Conservation (phyloP, 2,888 invertebrate genomes). For the Alcis repandata region DNA sequence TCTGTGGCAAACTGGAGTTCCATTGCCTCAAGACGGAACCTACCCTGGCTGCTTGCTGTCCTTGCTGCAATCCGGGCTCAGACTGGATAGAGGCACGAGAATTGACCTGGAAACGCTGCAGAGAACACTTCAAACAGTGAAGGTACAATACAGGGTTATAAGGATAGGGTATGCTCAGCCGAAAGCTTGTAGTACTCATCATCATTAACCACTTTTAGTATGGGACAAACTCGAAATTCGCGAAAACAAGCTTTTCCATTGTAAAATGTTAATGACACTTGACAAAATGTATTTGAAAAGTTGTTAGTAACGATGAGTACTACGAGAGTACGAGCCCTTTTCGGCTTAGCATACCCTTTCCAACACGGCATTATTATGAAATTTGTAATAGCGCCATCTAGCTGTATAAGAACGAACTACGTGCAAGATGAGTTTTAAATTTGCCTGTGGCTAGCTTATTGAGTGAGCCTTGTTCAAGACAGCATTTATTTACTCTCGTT, state of each 20-base stretch:
- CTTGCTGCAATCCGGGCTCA: conserved; percentile 68
- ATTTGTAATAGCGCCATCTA: conserved; percentile 5
- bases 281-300: too few species aligned
- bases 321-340: too few species aligned
- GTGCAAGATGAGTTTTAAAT: background rate
- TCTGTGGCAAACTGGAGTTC: conserved; percentile 68
- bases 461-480: background rate
- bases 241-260: too few species aligned
- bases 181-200: too few species aligned
- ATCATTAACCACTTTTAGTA: too few species aligned
- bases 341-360: too few species aligned
- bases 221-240: too few species aligned
- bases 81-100: conserved; percentile 62
- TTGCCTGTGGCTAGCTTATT: background rate
- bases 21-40: conserved; percentile 70
- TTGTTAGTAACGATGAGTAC: too few species aligned
- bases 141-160: conserved; percentile 57
- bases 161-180: too few species aligned
- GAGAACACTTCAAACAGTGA: conserved; percentile 64
- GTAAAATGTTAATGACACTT: too few species aligned
- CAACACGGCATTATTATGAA: background rate
- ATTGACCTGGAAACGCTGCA: conserved; percentile 64
- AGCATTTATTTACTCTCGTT: too few species aligned
- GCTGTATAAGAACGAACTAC: background rate
- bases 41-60: conserved; percentile 76